Evolutionary conservation across 1,140 invertebrate species (phyloP).

Genomic region (Campoletis sonorensis): DNA sequence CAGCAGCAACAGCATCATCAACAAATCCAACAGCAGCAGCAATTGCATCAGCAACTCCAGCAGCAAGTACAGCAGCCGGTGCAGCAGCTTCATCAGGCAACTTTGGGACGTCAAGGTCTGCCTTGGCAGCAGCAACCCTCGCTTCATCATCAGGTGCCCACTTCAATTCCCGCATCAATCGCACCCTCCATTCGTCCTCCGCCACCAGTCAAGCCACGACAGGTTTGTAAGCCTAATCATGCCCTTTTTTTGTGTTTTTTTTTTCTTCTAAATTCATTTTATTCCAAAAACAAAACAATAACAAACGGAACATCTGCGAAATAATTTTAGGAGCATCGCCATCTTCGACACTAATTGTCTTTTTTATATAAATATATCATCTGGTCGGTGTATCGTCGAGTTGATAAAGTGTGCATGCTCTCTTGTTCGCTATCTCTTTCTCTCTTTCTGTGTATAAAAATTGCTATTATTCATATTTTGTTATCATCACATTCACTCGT

Average conservation of each 20-base stretch:
- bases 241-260: background rate
- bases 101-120: slow-evolving; percentile 75
- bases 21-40: slow-evolving; percentile 60
- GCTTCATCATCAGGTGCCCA: slow-evolving; percentile 74
- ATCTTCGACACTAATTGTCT: slow-evolving; percentile 1
- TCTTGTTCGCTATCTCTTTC: slow-evolving; percentile 12
- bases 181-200: slow-evolving; percentile 82
- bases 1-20: slow-evolving; percentile 62
- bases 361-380: background rate
- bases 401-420: slow-evolving; percentile 38
- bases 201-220: slow-evolving; percentile 83
- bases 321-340: background rate
- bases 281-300: no score
- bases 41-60: slow-evolving; percentile 54
- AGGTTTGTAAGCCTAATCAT: slow-evolving; percentile 71
- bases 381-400: slow-evolving; percentile 8
- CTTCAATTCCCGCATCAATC: slow-evolving; percentile 78
- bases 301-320: no score
- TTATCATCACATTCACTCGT: slow-evolving; percentile 34
- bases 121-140: slow-evolving; percentile 76
- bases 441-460: slow-evolving; percentile 13
- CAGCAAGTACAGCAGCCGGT: slow-evolving; percentile 52
- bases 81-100: slow-evolving; percentile 63
- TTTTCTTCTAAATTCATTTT: no score
- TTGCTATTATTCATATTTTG: background rate